Evolutionary conservation across 2,888 invertebrate species (phyloP).

Genomic region (Globia sparganii): DNA sequence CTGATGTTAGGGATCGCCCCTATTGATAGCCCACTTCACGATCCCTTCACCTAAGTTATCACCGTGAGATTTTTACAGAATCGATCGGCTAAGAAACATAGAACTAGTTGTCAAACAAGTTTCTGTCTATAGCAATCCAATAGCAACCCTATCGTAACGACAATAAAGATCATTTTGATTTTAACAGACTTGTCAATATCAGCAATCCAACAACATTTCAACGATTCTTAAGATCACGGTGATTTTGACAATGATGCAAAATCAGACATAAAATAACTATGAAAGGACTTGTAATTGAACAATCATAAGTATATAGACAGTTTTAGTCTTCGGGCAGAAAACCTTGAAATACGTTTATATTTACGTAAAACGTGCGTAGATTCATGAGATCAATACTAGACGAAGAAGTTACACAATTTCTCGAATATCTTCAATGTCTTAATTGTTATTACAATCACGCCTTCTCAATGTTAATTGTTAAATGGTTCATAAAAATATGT

Average conservation of each 20-base stretch:
- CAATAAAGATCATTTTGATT: neutral
- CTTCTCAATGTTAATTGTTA: slow-evolving; percentile 46
- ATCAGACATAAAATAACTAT: neutral
- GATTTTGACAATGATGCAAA: neutral
- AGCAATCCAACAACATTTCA: neutral
- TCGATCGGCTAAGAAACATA: neutral
- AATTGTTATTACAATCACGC: neutral
- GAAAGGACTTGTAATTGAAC: slow-evolving; percentile 2
- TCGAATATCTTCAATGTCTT: neutral
- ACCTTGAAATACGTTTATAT: slow-evolving; percentile 30
- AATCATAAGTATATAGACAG: neutral
- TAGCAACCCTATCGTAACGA: neutral
- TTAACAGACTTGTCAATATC: neutral
- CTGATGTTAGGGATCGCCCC: too few species aligned
- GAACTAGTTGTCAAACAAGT: neutral
- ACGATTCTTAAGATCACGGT: neutral
- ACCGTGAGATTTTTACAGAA: too few species aligned
- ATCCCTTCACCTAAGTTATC: too few species aligned
- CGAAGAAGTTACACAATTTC: neutral
- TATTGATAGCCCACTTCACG: too few species aligned
- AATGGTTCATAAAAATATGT: slow-evolving; percentile 22
- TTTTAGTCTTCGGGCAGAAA: neutral
- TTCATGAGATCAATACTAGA: slow-evolving; percentile 1
- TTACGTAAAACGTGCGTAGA: neutral
- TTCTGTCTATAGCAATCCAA: neutral